These are phyloP conservation scores for Portunus trituberculatus DNA, from an alignment of 1,140 invertebrate species.

Conservation along the genomic window DNA sequence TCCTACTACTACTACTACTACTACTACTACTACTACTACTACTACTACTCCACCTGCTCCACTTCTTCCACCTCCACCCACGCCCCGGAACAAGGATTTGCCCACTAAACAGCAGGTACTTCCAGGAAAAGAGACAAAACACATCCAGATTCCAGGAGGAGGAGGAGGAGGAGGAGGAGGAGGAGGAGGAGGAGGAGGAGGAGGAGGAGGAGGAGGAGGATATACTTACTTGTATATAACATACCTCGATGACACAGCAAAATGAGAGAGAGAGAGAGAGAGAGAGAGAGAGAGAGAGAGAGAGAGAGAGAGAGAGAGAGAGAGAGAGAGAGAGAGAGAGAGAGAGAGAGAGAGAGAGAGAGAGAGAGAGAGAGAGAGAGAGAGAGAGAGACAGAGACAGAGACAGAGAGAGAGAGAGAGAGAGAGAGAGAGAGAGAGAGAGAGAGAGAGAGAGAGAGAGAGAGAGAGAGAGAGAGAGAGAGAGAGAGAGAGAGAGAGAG, in stretches of 20 bases:
- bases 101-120: too few relatives aligned
- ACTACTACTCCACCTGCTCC: too few relatives aligned
- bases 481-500: not conserved
- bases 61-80: too few relatives aligned
- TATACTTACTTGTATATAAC: not conserved
- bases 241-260: not conserved
- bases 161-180: not conserved
- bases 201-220: not conserved
- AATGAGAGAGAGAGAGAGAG: slow-evolving; percentile 47
- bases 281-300: slow-evolving; percentile 38
- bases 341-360: not conserved
- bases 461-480: not conserved
- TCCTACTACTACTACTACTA: too few relatives aligned
- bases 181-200: not conserved
- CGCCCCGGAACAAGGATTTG: too few relatives aligned
- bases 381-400: not conserved
- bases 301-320: slow-evolving; percentile 13
- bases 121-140: too few relatives aligned
- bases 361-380: not conserved
- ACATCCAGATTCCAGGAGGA: not conserved
- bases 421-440: not conserved
- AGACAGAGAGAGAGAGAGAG: not conserved
- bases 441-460: slow-evolving; percentile 10
- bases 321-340: not conserved
- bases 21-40: too few relatives aligned